Conservation (phyloP, 2,797 vertebrate species). For the Phrynocephalus guinanensis region DNA sequence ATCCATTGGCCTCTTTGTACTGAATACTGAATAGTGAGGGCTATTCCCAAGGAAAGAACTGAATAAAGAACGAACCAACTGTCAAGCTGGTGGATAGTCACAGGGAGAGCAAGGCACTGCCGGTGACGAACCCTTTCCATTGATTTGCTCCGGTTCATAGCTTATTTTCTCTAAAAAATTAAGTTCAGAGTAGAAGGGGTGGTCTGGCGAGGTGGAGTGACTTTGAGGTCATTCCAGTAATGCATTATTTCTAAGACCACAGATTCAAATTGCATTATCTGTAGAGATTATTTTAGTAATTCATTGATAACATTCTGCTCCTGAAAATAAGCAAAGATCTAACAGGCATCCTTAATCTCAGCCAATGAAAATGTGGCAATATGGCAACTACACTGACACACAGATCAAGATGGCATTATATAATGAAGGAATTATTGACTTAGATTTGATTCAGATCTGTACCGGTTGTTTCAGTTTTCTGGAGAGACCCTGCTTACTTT, state of each 20-base stretch:
- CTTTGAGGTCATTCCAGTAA: background rate
- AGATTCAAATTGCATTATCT: conserved; percentile 4
- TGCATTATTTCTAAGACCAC: background rate
- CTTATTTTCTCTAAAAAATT: background rate
- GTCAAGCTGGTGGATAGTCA: background rate
- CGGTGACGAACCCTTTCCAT: background rate
- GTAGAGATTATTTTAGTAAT: conserved; percentile 1
- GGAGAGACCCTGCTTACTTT: no score
- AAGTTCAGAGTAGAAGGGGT: background rate
- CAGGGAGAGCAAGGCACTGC: background rate
- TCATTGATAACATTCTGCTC: background rate
- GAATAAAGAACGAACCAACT: conserved; percentile 9
- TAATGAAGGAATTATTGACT: background rate
- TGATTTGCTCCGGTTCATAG: background rate
- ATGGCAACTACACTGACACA: background rate
- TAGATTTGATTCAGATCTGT: background rate
- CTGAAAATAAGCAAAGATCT: background rate
- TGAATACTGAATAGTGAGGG: conserved; percentile 21
- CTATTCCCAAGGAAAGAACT: conserved; percentile 12
- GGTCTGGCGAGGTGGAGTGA: background rate
- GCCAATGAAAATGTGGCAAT: background rate
- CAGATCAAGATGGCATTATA: background rate
- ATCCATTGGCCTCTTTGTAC: conserved; percentile 16
- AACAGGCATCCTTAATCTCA: background rate
- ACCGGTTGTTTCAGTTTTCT: no score